These are phyloP conservation scores for Apodemus speciosus DNA, from an alignment of 2,113 vertebrate genomes.

Conservation along the genomic window DNA sequence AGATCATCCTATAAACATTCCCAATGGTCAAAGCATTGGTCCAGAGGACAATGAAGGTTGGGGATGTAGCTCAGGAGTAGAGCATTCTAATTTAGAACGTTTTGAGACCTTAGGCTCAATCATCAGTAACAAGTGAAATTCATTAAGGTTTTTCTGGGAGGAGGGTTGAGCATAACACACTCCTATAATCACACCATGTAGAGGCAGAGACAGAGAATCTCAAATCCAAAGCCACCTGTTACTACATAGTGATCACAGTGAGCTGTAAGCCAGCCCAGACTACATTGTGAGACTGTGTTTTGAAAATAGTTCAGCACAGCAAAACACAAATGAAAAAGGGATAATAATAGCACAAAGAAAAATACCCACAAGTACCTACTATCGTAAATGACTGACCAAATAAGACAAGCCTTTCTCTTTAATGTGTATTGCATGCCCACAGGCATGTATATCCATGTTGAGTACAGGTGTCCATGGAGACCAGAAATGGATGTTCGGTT, in stretches of 20 bases:
- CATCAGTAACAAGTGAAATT: background rate
- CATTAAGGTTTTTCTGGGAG: too few relatives aligned
- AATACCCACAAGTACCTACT: background rate
- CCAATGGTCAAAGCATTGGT: background rate
- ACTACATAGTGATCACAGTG: background rate
- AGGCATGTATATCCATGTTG: background rate
- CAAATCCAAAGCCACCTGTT: background rate
- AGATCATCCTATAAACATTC: background rate
- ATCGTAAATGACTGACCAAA: background rate
- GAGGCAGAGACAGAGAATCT: background rate
- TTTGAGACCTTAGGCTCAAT: background rate
- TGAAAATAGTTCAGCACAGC: background rate
- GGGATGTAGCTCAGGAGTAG: background rate
- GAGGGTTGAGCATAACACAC: background rate
- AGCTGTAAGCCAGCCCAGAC: background rate
- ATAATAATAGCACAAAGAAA: background rate
- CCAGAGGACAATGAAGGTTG: too few relatives aligned
- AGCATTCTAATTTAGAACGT: background rate
- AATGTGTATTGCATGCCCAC: background rate
- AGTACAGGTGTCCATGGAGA: background rate
- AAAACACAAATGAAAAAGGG: constrained; percentile 24
- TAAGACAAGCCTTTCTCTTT: background rate
- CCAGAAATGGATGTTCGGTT: background rate
- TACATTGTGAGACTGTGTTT: background rate
- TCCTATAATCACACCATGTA: background rate